Conservation (phyloP, 2,113 vertebrate genomes). For the Archilochus colubris region DNA sequence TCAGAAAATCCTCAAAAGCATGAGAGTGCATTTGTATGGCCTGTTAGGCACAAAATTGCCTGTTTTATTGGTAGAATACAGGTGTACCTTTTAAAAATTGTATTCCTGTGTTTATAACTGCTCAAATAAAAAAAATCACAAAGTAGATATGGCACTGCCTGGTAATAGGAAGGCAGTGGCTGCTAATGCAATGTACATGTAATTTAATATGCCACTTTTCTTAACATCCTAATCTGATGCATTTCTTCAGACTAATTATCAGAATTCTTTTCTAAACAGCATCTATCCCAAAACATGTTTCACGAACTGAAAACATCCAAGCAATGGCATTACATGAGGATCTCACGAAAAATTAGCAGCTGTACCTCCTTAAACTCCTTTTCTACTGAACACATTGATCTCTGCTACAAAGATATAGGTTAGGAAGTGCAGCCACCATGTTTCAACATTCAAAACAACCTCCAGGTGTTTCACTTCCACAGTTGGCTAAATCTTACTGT, state of each 20-base stretch:
- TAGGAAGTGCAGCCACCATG: background rate
- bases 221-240: background rate
- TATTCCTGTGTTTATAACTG: slow-evolving; percentile 27
- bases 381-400: background rate
- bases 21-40: slow-evolving; percentile 38
- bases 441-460: background rate
- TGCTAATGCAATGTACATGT: background rate
- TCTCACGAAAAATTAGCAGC: background rate
- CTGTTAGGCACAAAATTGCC: slow-evolving; percentile 43
- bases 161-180: background rate
- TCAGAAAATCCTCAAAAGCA: slow-evolving; percentile 48
- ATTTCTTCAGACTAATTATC: background rate
- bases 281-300: background rate
- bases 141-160: background rate
- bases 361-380: background rate
- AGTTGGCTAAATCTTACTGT: background rate
- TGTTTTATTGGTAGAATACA: slow-evolving; percentile 40
- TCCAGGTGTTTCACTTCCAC: background rate
- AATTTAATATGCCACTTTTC: background rate
- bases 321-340: background rate
- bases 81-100: slow-evolving; percentile 26
- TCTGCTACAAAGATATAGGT: background rate
- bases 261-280: background rate
- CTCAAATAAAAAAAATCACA: background rate
- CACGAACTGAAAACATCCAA: background rate